These are phyloP conservation scores for Glomeris maerens DNA, from an alignment of 1,140 invertebrate species.

Conservation along the genomic window DNA sequence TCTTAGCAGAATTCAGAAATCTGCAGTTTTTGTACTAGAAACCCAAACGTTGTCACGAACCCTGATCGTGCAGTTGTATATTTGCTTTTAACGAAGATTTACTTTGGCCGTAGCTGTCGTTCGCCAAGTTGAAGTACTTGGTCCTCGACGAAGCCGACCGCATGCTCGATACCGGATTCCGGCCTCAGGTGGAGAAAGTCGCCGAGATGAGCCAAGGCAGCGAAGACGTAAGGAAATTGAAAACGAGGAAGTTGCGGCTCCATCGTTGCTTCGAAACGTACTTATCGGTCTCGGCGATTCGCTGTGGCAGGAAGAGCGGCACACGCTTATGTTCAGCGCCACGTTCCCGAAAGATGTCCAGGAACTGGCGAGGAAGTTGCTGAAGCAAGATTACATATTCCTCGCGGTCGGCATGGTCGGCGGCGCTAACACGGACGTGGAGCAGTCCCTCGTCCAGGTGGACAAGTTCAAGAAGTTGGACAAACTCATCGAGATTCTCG, in stretches of 20 bases:
- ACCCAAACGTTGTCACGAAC: too few species aligned
- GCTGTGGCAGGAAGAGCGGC: constrained; percentile 40
- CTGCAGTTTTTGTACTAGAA: too few species aligned
- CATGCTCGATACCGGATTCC: constrained; percentile 91
- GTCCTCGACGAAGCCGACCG: constrained; percentile 92
- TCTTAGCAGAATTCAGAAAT: too few species aligned
- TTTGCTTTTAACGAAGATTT: constrained; percentile 1
- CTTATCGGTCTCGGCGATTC: not conserved
- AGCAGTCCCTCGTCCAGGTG: constrained; percentile 65
- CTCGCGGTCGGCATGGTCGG: constrained; percentile 73
- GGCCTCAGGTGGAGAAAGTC: constrained; percentile 56
- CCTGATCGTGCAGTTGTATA: too few species aligned
- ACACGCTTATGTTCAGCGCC: constrained; percentile 84
- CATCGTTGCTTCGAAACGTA: too few species aligned
- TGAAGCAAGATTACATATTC: constrained; percentile 63
- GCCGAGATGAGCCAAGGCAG: too few species aligned
- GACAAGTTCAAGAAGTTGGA: constrained; percentile 53
- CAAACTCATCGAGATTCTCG: constrained; percentile 48
- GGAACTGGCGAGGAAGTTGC: constrained; percentile 52
- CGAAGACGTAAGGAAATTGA: too few species aligned
- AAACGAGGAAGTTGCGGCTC: too few species aligned
- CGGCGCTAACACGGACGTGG: constrained; percentile 75
- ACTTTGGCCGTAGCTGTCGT: constrained; percentile 23
- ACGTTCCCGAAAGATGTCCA: constrained; percentile 79
- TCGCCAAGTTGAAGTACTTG: constrained; percentile 57